Evolutionary conservation across 64 coral and sea anemone genomes (phyloP).

Genomic region (Dendrophyllia cribrosa): DNA sequence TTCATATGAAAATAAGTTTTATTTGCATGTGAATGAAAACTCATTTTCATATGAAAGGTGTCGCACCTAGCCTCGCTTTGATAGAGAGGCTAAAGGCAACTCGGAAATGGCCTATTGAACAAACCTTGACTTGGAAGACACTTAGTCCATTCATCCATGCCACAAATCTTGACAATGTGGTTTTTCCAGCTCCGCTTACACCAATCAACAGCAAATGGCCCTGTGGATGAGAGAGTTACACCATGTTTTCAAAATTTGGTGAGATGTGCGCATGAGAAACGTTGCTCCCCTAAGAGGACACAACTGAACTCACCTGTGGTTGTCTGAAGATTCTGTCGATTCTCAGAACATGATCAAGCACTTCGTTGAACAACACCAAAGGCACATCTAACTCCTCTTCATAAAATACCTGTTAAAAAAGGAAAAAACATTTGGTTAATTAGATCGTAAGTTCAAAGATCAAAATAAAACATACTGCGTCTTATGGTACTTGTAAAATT

Average conservation of each 20-base stretch:
- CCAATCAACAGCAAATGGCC: slow-evolving; percentile 98
- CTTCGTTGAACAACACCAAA: slow-evolving; percentile 96
- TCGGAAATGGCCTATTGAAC: no score
- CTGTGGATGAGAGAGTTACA: slow-evolving; percentile 20
- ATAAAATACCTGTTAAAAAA: slow-evolving; percentile 86
- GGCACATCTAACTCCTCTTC: slow-evolving; percentile 99
- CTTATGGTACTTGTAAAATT: no score
- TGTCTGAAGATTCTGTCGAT: slow-evolving; percentile 99
- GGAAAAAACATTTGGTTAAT: not conserved
- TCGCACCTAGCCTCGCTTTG: no score
- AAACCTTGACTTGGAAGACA: slow-evolving; percentile 99
- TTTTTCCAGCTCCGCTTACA: slow-evolving; percentile 99
- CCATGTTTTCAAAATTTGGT: not conserved
- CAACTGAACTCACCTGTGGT: slow-evolving; percentile 72
- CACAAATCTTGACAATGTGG: slow-evolving; percentile 97
- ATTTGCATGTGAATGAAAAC: no score
- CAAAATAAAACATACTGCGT: no score
- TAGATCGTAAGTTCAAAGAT: not conserved
- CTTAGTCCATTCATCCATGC: slow-evolving; percentile 99
- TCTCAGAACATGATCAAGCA: slow-evolving; percentile 95
- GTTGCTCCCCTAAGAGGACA: not conserved
- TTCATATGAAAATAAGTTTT: no score
- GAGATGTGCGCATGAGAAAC: not conserved
- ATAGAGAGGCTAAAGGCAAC: no score
- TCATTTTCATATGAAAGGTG: no score